Conservation (phyloP, 2,797 vertebrate species). For the Malurus splendens region DNA sequence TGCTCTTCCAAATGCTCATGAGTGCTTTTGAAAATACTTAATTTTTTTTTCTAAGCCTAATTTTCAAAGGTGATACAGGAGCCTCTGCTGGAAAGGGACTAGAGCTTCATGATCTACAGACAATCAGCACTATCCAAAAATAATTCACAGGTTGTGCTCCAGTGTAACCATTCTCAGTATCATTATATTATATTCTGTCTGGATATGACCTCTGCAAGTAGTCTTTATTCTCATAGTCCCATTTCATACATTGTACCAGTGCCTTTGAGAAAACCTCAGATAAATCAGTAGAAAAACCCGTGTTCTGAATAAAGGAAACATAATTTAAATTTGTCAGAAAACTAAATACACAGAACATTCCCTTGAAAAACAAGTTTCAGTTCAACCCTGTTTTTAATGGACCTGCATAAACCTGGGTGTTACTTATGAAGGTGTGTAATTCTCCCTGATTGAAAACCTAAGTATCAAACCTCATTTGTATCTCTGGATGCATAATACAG, state of each 20-base stretch:
- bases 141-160: background rate
- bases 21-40: background rate
- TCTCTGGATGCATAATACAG: background rate
- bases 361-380: background rate
- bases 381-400: background rate
- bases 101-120: background rate
- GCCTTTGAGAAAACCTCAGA: background rate
- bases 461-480: background rate
- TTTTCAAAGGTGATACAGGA: constrained; percentile 6
- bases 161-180: background rate
- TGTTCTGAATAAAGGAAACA: background rate
- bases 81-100: background rate
- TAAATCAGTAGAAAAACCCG: background rate
- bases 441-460: background rate
- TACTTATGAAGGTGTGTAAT: background rate
- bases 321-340: background rate
- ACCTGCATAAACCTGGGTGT: background rate
- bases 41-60: background rate
- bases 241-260: background rate
- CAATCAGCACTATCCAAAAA: background rate
- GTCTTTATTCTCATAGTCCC: background rate
- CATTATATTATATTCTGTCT: background rate
- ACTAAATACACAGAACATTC: background rate
- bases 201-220: background rate
- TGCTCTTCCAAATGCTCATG: background rate